Evolutionary conservation across 1,140 invertebrate species (phyloP).

Genomic region (Centruroides sculpturatus): DNA sequence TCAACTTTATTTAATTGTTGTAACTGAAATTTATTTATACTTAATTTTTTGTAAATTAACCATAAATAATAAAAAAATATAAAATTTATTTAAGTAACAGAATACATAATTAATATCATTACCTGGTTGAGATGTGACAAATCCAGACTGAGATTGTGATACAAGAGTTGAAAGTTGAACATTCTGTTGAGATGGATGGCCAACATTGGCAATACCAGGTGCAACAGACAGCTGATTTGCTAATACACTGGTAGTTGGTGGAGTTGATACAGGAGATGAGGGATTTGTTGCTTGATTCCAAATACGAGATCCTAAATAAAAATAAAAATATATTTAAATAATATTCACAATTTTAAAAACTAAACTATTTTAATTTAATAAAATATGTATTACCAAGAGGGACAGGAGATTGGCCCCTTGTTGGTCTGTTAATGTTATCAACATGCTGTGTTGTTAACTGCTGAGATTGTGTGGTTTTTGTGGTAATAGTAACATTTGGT

Average conservation of each 20-base stretch:
- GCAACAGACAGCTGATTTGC: conserved; percentile 10
- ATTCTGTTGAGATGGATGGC: conserved; percentile 3
- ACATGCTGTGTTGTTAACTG: conserved; percentile 1
- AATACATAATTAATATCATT: no score
- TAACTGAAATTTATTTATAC: no score
- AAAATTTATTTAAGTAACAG: no score
- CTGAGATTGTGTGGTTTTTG: conserved; percentile 8
- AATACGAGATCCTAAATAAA: conserved; percentile 2
- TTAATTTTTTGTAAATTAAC: no score
- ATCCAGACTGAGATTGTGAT: not conserved
- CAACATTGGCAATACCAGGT: conserved; percentile 1
- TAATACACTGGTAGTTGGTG: conserved; percentile 10
- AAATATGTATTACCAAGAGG: conserved; percentile 1
- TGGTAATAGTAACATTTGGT: conserved; percentile 20
- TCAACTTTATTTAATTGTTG: no score
- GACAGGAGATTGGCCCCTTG: conserved; percentile 13
- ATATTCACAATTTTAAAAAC: no score
- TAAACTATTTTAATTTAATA: no score
- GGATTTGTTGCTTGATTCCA: conserved; percentile 13
- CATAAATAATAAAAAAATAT: no score
- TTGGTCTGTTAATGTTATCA: conserved; percentile 7
- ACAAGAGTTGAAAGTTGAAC: not conserved
- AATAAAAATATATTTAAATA: no score
- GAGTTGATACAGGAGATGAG: conserved; percentile 12
- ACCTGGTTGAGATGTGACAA: no score